Conservation (phyloP, 1,140 invertebrate species). For the Brachystomella parvula region DNA sequence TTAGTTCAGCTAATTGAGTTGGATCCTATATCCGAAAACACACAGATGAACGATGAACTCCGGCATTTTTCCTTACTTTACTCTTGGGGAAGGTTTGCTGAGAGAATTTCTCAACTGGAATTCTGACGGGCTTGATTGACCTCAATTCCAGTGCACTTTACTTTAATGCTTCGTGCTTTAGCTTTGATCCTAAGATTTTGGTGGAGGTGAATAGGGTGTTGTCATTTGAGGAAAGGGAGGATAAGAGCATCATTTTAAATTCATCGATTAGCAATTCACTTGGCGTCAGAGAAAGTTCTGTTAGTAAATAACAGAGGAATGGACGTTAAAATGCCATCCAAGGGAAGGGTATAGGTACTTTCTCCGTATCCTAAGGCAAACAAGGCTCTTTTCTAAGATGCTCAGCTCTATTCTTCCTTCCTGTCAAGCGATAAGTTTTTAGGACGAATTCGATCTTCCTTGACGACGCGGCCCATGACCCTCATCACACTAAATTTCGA, state of each 20-base stretch:
- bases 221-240: not conserved
- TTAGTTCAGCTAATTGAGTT: too few species aligned
- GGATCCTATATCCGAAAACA: too few species aligned
- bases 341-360: too few species aligned
- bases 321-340: slow-evolving; percentile 6
- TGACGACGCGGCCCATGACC: not conserved
- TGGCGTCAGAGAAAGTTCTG: slow-evolving; percentile 6
- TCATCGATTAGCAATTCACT: slow-evolving; percentile 8
- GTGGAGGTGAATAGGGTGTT: not conserved
- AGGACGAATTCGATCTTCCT: too few species aligned
- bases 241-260: slow-evolving; percentile 3
- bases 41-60: too few species aligned
- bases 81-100: not conserved
- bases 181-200: not conserved
- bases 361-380: not conserved
- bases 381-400: not conserved
- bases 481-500: not conserved
- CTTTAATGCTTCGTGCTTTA: not conserved
- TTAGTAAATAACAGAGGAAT: slow-evolving; percentile 5
- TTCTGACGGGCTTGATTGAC: not conserved
- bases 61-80: not conserved
- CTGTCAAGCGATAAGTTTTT: too few species aligned
- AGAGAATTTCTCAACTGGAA: not conserved
- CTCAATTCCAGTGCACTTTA: not conserved
- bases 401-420: too few species aligned